These are phyloP conservation scores for Nomia melanderi DNA, from an alignment of 1,140 invertebrate species.

Conservation along the genomic window DNA sequence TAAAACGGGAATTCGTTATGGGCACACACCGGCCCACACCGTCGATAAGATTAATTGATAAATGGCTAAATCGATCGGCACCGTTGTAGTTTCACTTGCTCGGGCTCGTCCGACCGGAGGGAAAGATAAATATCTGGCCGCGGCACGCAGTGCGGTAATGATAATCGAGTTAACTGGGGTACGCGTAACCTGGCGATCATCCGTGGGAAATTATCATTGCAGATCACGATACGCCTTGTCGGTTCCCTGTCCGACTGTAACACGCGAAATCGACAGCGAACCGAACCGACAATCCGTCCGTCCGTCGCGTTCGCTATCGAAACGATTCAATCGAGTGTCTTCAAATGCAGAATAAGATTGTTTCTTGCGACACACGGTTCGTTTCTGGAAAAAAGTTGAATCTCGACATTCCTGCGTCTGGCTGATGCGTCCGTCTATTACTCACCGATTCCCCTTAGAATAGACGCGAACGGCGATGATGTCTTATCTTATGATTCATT, in stretches of 20 bases:
- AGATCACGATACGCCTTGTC: constrained; percentile 29
- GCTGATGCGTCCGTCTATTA: neutral
- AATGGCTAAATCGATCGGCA: constrained; percentile 66
- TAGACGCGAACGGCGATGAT: neutral
- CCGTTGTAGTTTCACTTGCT: constrained; percentile 57
- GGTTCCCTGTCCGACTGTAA: neutral
- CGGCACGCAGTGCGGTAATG: constrained; percentile 33
- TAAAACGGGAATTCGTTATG: constrained; percentile 66
- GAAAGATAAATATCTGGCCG: constrained; percentile 64
- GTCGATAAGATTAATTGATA: constrained; percentile 74
- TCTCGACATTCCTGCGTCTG: neutral
- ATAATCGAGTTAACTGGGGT: constrained; percentile 58
- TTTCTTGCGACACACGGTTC: too few species aligned
- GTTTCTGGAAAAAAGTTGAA: too few species aligned
- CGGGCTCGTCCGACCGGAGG: constrained; percentile 11
- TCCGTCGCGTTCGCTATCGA: too few species aligned
- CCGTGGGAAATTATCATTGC: constrained; percentile 51
- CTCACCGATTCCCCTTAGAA: neutral
- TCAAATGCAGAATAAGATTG: too few species aligned
- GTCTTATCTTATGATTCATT: neutral
- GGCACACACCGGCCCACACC: constrained; percentile 55
- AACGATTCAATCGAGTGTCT: too few species aligned
- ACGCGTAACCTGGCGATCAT: constrained; percentile 44
- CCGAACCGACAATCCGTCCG: neutral
- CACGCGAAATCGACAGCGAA: neutral